A percentile compares a stretch with the other conserved stretches of the same genome.
These are phyloP conservation scores for Otus scops DNA, from an alignment of 2,797 vertebrate genomes.

Conservation along the genomic window DNA sequence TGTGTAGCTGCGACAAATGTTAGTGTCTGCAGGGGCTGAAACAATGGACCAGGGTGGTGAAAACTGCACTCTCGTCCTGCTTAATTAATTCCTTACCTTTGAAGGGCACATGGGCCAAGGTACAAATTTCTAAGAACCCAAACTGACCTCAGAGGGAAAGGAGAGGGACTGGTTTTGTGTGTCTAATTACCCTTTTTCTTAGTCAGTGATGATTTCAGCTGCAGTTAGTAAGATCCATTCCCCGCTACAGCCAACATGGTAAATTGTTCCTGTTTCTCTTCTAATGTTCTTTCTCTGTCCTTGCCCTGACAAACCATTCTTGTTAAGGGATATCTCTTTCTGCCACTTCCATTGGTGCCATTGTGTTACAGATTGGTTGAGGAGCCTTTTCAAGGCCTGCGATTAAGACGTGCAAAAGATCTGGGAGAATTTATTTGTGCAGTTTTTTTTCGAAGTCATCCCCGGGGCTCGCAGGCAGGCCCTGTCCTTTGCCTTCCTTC, in stretches of 20 bases:
- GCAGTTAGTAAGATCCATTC: not conserved
- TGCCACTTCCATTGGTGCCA: not conserved
- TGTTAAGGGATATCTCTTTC: not conserved
- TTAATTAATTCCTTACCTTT: not conserved
- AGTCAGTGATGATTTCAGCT: not conserved
- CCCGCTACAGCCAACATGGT: not conserved
- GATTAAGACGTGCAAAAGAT: slow-evolving; percentile 26
- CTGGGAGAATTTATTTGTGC: not conserved
- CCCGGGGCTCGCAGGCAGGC: rapidly evolving
- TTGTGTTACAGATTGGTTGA: not conserved
- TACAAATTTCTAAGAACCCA: not conserved
- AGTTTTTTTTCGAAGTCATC: not conserved
- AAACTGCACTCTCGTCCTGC: not conserved
- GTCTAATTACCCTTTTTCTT: not conserved
- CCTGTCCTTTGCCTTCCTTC: not conserved
- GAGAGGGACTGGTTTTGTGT: not conserved
- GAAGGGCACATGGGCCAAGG: not conserved
- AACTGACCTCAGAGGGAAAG: not conserved
- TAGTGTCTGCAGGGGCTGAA: not conserved
- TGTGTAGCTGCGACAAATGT: not conserved
- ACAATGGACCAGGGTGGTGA: not conserved
- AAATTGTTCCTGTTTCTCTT: not conserved
- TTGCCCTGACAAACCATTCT: not conserved
- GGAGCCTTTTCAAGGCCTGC: not conserved
- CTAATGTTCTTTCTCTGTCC: not conserved